Evolutionary conservation across 2,888 invertebrate genomes (phyloP).

Genomic region (Rotaria socialis): DNA sequence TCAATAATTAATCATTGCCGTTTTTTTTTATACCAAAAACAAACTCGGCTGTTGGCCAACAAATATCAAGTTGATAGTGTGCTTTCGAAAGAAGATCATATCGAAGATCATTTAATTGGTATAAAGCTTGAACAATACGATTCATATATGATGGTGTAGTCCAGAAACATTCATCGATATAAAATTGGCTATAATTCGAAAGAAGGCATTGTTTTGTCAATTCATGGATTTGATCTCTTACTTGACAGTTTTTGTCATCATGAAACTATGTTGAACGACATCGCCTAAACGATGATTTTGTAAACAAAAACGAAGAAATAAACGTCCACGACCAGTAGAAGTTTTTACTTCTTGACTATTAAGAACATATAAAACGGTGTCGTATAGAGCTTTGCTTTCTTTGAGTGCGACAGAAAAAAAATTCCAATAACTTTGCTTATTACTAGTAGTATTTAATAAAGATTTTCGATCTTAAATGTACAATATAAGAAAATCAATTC

Average conservation of each 20-base stretch:
- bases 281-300: conserved; percentile 60
- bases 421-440: conserved; percentile 5
- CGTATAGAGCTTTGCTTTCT: conserved; percentile 29
- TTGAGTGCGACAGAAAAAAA: neutral
- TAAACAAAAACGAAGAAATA: conserved; percentile 59
- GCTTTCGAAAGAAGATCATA: conserved; percentile 56
- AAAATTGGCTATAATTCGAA: conserved; percentile 56
- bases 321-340: conserved; percentile 58
- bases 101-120: conserved; percentile 59
- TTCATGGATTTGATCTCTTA: neutral
- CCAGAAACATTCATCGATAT: conserved; percentile 53
- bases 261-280: conserved; percentile 59
- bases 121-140: conserved; percentile 54
- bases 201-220: too few species aligned
- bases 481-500: neutral
- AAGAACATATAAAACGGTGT: neutral
- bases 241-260: conserved; percentile 51
- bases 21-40: neutral
- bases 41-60: conserved; percentile 2
- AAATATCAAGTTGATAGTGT: conserved; percentile 21
- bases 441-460: neutral
- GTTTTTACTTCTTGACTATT: conserved; percentile 51
- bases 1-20: too few species aligned
- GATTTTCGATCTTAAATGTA: conserved; percentile 3
- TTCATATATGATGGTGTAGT: conserved; percentile 52